These are phyloP conservation scores for Rallus crepitans DNA, from an alignment of 2,797 vertebrate genomes.

Conservation along the genomic window DNA sequence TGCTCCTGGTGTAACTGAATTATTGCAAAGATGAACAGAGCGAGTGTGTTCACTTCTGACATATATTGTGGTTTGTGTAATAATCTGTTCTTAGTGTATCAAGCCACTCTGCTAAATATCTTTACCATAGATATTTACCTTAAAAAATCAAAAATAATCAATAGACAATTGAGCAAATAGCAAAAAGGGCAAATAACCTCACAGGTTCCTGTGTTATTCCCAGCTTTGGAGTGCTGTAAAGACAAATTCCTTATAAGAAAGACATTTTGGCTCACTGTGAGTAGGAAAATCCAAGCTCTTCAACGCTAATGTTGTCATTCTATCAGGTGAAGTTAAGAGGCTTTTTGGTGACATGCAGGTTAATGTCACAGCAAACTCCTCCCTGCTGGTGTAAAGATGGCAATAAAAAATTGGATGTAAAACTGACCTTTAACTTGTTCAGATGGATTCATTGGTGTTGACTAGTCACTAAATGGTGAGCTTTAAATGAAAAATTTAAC, in stretches of 20 bases:
- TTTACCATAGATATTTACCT: not conserved
- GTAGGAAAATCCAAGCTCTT: not conserved
- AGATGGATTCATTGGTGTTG: not conserved
- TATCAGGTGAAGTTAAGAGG: not conserved
- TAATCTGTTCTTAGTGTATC: not conserved
- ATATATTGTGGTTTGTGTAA: rapidly evolving
- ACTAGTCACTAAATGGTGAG: not conserved
- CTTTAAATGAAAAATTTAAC: not conserved
- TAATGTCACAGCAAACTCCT: not conserved
- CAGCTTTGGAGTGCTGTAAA: not conserved
- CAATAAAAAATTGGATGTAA: not conserved
- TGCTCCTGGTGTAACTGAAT: not conserved
- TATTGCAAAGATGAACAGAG: not conserved
- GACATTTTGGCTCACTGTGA: not conserved
- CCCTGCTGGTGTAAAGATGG: not conserved
- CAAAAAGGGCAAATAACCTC: not conserved
- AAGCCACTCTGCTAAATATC: not conserved
- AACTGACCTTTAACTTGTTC: not conserved
- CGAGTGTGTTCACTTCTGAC: not conserved
- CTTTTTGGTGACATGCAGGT: not conserved
- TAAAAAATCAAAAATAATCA: not conserved
- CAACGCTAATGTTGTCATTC: not conserved
- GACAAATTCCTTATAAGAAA: not conserved
- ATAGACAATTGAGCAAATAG: not conserved
- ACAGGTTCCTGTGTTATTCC: not conserved